Percentiles rank a stretch among this genome's conserved stretches.
Evolutionary conservation across 1,140 invertebrate species (phyloP).

Genomic region (Aphelenchoides besseyi): DNA sequence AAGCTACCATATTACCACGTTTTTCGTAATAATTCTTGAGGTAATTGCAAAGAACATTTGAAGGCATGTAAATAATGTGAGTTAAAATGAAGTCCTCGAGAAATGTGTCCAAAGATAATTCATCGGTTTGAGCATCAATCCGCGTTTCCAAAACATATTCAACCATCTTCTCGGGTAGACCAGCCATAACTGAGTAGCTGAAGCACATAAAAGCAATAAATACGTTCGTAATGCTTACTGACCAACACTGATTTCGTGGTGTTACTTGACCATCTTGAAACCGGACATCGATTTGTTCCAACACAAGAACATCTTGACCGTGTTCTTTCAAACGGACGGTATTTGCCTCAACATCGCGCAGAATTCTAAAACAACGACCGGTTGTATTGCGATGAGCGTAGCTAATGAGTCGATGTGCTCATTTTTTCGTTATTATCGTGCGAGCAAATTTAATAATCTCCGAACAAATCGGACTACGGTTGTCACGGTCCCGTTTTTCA

Average conservation of each 20-base stretch:
- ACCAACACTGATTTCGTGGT: constrained; percentile 64
- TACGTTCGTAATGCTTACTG: not conserved
- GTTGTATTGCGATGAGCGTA: not conserved
- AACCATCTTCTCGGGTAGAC: constrained; percentile 80
- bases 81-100: constrained; percentile 81
- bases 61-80: constrained; percentile 81
- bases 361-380: constrained; percentile 47
- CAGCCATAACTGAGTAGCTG: constrained; percentile 85
- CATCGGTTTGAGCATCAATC: constrained; percentile 64
- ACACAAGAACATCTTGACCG: constrained; percentile 77
- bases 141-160: constrained; percentile 80
- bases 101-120: constrained; percentile 70
- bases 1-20: constrained; percentile 28
- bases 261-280: constrained; percentile 53
- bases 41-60: constrained; percentile 73
- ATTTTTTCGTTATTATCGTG: not conserved
- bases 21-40: constrained; percentile 69
- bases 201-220: constrained; percentile 33
- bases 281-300: constrained; percentile 71
- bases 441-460: not conserved
- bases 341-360: constrained; percentile 78
- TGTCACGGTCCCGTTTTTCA: not conserved
- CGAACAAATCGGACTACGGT: not conserved
- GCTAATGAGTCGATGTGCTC: not conserved
- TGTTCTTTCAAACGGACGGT: constrained; percentile 81